Base-by-base conservation (phyloP, 2,888 invertebrate genomes). In the Urechis unicinctus region DNA sequence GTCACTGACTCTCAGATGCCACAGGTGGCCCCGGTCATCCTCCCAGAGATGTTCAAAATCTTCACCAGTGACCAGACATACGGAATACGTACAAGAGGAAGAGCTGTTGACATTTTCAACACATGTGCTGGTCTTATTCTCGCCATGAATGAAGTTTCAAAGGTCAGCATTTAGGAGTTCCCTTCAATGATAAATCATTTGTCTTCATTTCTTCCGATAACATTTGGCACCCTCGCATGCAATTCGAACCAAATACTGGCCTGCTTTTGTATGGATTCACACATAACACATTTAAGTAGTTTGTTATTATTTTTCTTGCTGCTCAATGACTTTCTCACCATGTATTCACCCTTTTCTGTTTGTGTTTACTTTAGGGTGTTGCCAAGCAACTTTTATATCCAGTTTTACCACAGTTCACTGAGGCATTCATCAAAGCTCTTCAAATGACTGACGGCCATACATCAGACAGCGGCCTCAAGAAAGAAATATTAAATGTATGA, bases 11-110 rank as follows among this genome's bases (percentile, higher is more conserved):
- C 71, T 42, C 85, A 87, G 70, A 82, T 87, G 64, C 82, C 83
- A 5, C 83, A 84, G 64, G 82, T 87, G 24, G 86, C 85, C 0
- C 86, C 86, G 1, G 81, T 86, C 9, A 83, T 87, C 47, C 66
- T 87, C 17, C 85, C 85, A 25, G 86, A 87, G 74, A 84, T 87
- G 77, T 85, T 85, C 69, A 81, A 84, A 62, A 86, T 87, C 54
- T 85, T 86, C 66, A 81, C 83, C 62, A 82, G 82, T 45, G 83
- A 83, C 63, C 81, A 82, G 68, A 72, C 82, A 77, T 80, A 83
- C 71, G 78, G 81, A 24, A 78, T 83, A 53, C 80, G 84, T 64
- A 85, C 84, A 0, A 78, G 87, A 50, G 82, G 84, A 21, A 80
- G 85, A 61, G 86, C 86, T 6, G 83, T 87, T 21, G 83, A 84